Evolutionary conservation across 2,888 invertebrate species (phyloP), one percentile per base, ranked within the genome.

Genomic region (Hydroisotoma schaefferi): DNA sequence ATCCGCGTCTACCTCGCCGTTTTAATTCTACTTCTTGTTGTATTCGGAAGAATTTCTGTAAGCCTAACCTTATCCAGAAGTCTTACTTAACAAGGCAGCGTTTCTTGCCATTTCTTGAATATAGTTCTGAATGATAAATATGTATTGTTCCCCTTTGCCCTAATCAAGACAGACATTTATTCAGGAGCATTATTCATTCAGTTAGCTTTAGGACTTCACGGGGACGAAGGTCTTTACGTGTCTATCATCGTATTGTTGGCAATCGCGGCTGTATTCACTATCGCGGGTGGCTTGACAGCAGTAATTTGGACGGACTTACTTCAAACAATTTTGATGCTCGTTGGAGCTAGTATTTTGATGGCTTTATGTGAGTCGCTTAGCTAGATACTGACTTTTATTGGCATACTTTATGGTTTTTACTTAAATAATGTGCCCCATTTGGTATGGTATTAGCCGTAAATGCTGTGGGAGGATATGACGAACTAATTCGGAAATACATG

Each of bases 231-330:
- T 61, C 73, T 81, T 43, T 81, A 81, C 70, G 69, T 76, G 12
- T 77, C 81, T 2, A 76, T 81, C 38, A 71, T 78, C 37, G 75
- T 80, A 25, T 73, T 82, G 6, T 73, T 82, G 51, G 75, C 75
- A n/a, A 76, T 81, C 18, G 76, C 81, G 12, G 80, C 79, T 20
- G 62, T 81, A 10, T 82, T 81, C 71, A 81, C 81, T 10, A 79
- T 81, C 22, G 75, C 77, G 56, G 80, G 80, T 37, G 81, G 81
- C 1, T 74, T 82, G n/a, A 78, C 79, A 77, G 80, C 81, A 38
- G 81, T 81, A 2, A 81, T 81, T 51, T 81, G 80, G 80, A 82
- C 81, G 5, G 81, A 82, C 67, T 78, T 78, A 61, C 76, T 78
- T 2, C 81, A 81, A 73, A 80, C 80, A 1, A 74, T 81, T 49